These are phyloP conservation scores for Cirrhinus molitorella DNA, from an alignment of 2,797 vertebrate species.

Conservation along the genomic window DNA sequence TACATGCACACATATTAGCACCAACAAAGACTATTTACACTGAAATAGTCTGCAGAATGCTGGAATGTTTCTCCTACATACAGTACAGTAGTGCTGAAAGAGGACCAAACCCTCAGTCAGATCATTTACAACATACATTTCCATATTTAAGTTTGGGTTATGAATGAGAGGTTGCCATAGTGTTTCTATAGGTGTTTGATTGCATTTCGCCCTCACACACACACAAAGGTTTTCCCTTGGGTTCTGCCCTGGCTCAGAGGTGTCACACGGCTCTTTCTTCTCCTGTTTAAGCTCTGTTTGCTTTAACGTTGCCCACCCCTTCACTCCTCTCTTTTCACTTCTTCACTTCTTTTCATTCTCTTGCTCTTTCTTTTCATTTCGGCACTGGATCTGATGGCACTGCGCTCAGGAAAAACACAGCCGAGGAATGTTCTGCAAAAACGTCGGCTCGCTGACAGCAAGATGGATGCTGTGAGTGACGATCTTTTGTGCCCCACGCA, in stretches of 20 bases:
- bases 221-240: slow-evolving; percentile 19
- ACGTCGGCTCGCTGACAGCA: slow-evolving; percentile 62
- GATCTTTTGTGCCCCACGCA: slow-evolving; percentile 61
- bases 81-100: slow-evolving; percentile 13
- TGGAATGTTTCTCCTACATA: slow-evolving; percentile 12
- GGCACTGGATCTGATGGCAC: slow-evolving; percentile 61
- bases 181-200: slow-evolving; percentile 47
- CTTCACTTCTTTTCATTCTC: slow-evolving; percentile 21
- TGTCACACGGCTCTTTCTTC: slow-evolving; percentile 56
- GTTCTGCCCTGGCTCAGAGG: slow-evolving; percentile 40
- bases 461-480: slow-evolving; percentile 68
- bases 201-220: slow-evolving; percentile 58
- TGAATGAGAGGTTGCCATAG: slow-evolving; percentile 19
- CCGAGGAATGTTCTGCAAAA: slow-evolving; percentile 64
- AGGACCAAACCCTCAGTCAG: slow-evolving; percentile 19
- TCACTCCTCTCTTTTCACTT: slow-evolving; percentile 42
- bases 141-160: slow-evolving; percentile 20
- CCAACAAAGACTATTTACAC: neutral
- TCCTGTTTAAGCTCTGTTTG: slow-evolving; percentile 59
- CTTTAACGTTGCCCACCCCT: slow-evolving; percentile 50
- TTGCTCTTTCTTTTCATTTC: slow-evolving; percentile 52
- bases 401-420: slow-evolving; percentile 62
- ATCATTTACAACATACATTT: slow-evolving; percentile 22
- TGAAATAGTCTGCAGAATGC: slow-evolving; percentile 5
- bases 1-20: neutral